Conservation (phyloP, 2,888 invertebrate species). For the Eulithis prunata region DNA sequence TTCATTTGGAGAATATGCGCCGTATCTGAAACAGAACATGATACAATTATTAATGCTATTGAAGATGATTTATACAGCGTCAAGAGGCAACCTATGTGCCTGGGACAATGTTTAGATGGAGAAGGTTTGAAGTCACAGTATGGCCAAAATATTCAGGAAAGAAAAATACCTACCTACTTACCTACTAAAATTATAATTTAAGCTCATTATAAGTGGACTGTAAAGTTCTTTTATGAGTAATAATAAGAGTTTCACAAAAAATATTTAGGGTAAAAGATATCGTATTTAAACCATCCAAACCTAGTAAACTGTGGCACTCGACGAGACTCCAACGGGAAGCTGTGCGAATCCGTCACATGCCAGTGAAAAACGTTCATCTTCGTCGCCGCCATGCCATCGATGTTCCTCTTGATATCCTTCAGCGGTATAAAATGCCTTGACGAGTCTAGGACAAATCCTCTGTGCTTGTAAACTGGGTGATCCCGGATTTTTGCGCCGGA, state of each 20-base stretch:
- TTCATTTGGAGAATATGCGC: slow-evolving; percentile 88
- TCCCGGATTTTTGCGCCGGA: slow-evolving; percentile 88
- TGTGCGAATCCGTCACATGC: slow-evolving; percentile 96
- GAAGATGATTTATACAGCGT: no score
- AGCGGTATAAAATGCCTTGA: slow-evolving; percentile 94
- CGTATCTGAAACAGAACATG: slow-evolving; percentile 80
- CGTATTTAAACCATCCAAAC: slow-evolving; percentile 65
- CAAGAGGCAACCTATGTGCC: no score
- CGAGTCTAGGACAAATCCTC: slow-evolving; percentile 95
- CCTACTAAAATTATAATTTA: no score
- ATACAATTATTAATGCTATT: background rate
- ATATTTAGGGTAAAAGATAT: no score
- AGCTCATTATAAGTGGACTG: no score
- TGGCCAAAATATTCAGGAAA: no score
- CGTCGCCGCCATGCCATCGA: slow-evolving; percentile 94
- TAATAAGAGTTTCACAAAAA: no score
- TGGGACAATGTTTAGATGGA: no score
- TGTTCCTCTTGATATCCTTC: slow-evolving; percentile 86
- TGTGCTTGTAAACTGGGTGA: slow-evolving; percentile 91
- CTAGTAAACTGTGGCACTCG: slow-evolving; percentile 89
- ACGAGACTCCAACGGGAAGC: slow-evolving; percentile 93
- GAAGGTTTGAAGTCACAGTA: no score
- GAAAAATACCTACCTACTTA: no score
- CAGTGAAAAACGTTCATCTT: slow-evolving; percentile 97
- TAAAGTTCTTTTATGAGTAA: no score